These are phyloP conservation scores for Dryoscopus gambensis DNA, from an alignment of 2,113 vertebrate genomes.

Conservation along the genomic window DNA sequence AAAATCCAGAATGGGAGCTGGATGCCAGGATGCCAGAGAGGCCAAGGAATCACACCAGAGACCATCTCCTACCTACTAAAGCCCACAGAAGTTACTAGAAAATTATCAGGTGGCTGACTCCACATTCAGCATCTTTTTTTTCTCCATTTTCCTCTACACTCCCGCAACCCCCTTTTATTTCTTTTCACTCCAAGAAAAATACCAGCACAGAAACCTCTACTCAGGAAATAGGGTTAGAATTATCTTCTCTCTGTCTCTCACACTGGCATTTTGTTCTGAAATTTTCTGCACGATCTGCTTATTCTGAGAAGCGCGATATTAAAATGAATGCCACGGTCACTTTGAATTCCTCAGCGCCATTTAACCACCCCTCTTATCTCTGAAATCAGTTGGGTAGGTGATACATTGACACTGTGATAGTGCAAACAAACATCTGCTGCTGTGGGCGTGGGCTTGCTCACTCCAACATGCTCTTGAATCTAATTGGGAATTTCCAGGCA, in stretches of 20 bases:
- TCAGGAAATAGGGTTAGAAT: background rate
- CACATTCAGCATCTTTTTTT: rapidly evolving
- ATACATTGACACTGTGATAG: background rate
- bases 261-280: background rate
- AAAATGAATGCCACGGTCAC: background rate
- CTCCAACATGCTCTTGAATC: constrained; percentile 26
- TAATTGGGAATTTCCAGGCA: constrained; percentile 70
- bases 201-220: background rate
- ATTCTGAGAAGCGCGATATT: background rate
- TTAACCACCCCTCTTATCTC: background rate
- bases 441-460: constrained; percentile 57
- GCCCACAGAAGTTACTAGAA: background rate
- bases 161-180: too few species aligned
- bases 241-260: background rate
- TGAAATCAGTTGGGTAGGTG: background rate
- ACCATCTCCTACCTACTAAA: background rate
- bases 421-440: constrained; percentile 68
- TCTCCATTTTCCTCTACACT: background rate
- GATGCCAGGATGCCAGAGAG: background rate
- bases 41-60: background rate
- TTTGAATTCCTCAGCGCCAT: background rate
- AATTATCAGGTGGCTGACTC: background rate
- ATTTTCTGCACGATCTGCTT: background rate
- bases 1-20: background rate
- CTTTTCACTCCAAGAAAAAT: background rate